Evolutionary conservation across 2,113 vertebrate genomes (phyloP).

Genomic region (Megaptera novaeangliae): DNA sequence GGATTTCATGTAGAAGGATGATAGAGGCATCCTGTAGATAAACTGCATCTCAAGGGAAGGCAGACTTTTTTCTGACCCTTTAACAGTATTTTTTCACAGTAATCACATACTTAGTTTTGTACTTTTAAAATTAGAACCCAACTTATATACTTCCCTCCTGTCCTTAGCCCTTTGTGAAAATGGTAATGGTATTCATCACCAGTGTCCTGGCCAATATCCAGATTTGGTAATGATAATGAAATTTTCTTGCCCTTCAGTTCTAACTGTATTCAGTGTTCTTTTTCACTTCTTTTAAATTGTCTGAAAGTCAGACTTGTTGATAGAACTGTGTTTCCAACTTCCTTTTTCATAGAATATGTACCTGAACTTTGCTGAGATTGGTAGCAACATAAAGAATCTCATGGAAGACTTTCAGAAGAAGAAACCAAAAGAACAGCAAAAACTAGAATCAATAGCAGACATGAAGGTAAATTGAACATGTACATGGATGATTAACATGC

Average conservation of each 20-base stretch:
- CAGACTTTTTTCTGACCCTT: not conserved
- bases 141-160: not conserved
- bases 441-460: constrained; percentile 94
- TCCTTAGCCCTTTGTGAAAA: constrained; percentile 28
- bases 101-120: not conserved
- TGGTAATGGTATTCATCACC: constrained; percentile 21
- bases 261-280: not conserved
- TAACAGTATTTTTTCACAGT: not conserved
- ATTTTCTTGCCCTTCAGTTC: constrained; percentile 47
- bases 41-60: not conserved
- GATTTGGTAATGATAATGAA: constrained; percentile 45
- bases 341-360: constrained; percentile 90
- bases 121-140: not conserved
- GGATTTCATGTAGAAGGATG: not conserved
- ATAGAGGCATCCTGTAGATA: not conserved
- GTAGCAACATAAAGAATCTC: constrained; percentile 97
- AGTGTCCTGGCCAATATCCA: constrained; percentile 20
- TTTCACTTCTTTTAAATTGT: constrained; percentile 29
- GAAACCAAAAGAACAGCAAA: constrained; percentile 95
- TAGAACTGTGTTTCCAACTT: not conserved
- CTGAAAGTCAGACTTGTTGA: not conserved
- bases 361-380: constrained; percentile 97
- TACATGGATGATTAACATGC: not conserved
- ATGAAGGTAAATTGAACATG: constrained; percentile 89
- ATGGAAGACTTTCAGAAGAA: constrained; percentile 99